Conservation (phyloP, 2,113 vertebrate genomes). For the Mormoops blainvillei region DNA sequence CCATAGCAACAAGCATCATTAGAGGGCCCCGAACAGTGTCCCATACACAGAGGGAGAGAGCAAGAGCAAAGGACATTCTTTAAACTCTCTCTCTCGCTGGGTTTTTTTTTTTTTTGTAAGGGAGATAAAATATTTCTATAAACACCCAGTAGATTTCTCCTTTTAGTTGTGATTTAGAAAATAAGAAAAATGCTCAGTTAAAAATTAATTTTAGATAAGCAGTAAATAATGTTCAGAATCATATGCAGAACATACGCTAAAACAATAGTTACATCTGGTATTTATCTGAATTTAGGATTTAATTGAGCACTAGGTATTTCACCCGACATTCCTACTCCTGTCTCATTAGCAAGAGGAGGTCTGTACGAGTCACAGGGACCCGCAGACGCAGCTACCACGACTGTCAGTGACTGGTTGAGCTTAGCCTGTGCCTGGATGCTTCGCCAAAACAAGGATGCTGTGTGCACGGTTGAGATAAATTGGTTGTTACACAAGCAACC, state of each 20-base stretch:
- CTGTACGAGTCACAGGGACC: too few relatives aligned
- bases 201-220: not conserved
- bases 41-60: not conserved
- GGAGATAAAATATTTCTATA: not conserved
- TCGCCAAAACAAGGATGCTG: not conserved
- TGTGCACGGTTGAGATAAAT: rapidly evolving
- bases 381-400: rapidly evolving
- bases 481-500: not conserved
- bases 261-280: not conserved
- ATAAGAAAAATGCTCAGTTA: not conserved
- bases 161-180: not conserved
- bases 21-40: too few relatives aligned
- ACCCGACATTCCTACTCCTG: rapidly evolving
- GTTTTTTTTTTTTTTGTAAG: not conserved
- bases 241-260: not conserved
- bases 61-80: rapidly evolving
- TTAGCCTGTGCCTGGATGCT: not conserved
- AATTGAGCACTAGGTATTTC: not conserved
- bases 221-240: not conserved
- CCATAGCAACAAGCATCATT: not conserved
- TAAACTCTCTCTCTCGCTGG: rapidly evolving
- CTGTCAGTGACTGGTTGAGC: not conserved
- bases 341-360: not conserved
- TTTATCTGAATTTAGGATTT: not conserved
- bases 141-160: not conserved